A percentile compares a stretch with the other conserved stretches of the same genome.
phyloP scores from a whole-genome alignment of 2,888 invertebrate genomes.

The Geophilus truncorum region DNA sequence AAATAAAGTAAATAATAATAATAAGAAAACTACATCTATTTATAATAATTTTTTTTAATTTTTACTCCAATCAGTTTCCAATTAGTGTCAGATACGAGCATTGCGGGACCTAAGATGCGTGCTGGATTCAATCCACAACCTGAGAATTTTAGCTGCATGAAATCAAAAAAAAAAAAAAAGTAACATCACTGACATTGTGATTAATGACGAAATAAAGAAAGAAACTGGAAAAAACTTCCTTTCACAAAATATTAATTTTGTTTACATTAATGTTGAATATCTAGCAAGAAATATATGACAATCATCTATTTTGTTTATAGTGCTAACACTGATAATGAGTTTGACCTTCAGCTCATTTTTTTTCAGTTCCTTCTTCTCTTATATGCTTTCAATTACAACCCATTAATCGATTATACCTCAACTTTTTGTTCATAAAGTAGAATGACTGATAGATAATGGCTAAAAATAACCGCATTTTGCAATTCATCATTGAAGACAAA shows the following conservation, averaged over 20 bases:
- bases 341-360: background rate
- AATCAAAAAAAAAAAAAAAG: no score
- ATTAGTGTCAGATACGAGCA: background rate
- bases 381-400: background rate
- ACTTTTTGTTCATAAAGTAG: background rate
- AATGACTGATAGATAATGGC: background rate
- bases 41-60: background rate
- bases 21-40: background rate
- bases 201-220: no score
- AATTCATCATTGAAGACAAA: no score
- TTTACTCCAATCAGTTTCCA: background rate
- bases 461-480: background rate
- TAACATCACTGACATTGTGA: no score
- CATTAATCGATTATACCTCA: background rate
- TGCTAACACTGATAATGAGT: background rate
- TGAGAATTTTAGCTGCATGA: constrained; percentile 7
- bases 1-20: background rate
- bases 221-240: no score
- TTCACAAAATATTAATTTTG: no score
- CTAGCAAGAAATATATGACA: no score
- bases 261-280: no score
- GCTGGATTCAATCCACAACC: constrained; percentile 28
- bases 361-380: background rate
- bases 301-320: no score
- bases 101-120: background rate